phyloP scores from a whole-genome alignment of 2,888 invertebrate genomes.

The Agrotis clavis region DNA sequence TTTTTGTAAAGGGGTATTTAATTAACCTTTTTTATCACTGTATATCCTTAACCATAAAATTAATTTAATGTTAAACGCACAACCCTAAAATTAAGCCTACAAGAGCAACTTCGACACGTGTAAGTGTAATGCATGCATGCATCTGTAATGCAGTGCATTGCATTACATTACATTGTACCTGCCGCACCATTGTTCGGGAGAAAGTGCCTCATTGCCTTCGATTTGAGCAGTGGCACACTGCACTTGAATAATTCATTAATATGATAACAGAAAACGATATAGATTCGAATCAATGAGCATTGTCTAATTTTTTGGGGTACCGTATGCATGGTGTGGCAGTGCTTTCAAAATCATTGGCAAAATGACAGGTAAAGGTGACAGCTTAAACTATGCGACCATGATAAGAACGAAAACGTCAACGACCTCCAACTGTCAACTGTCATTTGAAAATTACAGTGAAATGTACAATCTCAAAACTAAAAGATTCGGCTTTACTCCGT shows the following conservation, averaged over 20 bases:
- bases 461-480: no score
- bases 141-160: constrained; percentile 66
- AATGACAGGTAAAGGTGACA: background rate
- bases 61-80: background rate
- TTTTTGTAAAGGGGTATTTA: no score
- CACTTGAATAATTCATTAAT: constrained; percentile 68
- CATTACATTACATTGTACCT: constrained; percentile 68
- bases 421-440: no score
- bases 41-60: no score
- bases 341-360: background rate
- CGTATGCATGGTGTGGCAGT: background rate
- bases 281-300: constrained; percentile 64
- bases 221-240: constrained; percentile 63
- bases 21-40: no score
- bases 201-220: constrained; percentile 67
- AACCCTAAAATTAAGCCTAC: constrained; percentile 55
- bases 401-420: no score
- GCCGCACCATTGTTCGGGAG: constrained; percentile 75
- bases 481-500: no score
- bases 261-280: constrained; percentile 65
- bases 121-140: constrained; percentile 63
- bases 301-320: constrained; percentile 64
- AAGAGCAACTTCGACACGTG: constrained; percentile 53
- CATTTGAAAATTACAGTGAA: no score
- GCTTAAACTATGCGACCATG: background rate